Percentiles rank a stretch among this genome's conserved stretches.
phyloP scores from a whole-genome alignment of 2,113 vertebrate species.

The Phoxinus phoxinus region DNA sequence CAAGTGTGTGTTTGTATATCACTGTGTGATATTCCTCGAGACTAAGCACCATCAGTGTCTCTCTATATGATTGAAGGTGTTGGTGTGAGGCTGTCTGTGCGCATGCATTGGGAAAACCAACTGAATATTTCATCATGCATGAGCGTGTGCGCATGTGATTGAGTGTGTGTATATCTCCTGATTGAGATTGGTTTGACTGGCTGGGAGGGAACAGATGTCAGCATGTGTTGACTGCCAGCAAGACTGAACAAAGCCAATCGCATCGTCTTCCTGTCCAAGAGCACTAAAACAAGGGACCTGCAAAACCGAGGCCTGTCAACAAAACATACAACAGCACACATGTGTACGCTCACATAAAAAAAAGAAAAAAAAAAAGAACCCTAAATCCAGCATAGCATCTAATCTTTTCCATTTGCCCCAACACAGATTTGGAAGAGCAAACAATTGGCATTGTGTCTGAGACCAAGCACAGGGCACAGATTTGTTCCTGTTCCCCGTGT shows the following conservation, averaged over 20 bases:
- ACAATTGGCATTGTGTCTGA: constrained; percentile 3
- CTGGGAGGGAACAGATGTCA: constrained; percentile 97
- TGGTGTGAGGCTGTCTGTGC: constrained; percentile 51
- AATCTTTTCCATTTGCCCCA: constrained; percentile 19
- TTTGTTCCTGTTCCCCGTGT: constrained; percentile 45
- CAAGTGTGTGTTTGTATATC: constrained; percentile 61
- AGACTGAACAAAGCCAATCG: constrained; percentile 91
- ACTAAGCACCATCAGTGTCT: constrained; percentile 26
- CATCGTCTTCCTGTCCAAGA: constrained; percentile 88
- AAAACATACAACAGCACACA: constrained; percentile 63
- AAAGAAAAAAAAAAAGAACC: neutral
- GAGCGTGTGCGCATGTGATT: constrained; percentile 54
- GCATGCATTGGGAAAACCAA: constrained; percentile 50
- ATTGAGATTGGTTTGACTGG: constrained; percentile 92
- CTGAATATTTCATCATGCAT: constrained; percentile 53
- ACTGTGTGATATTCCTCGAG: constrained; percentile 41
- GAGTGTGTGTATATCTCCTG: constrained; percentile 74
- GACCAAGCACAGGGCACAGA: constrained; percentile 27
- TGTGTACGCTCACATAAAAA: constrained; percentile 56
- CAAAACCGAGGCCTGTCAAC: constrained; percentile 76
- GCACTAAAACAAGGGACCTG: constrained; percentile 85
- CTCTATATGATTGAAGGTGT: constrained; percentile 30
- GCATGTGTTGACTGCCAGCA: constrained; percentile 87
- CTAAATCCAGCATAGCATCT: neutral
- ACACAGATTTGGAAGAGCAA: constrained; percentile 19